These are phyloP conservation scores for Neosilurus hyrtlii DNA, from an alignment of 2,797 vertebrate species.

Conservation along the genomic window DNA sequence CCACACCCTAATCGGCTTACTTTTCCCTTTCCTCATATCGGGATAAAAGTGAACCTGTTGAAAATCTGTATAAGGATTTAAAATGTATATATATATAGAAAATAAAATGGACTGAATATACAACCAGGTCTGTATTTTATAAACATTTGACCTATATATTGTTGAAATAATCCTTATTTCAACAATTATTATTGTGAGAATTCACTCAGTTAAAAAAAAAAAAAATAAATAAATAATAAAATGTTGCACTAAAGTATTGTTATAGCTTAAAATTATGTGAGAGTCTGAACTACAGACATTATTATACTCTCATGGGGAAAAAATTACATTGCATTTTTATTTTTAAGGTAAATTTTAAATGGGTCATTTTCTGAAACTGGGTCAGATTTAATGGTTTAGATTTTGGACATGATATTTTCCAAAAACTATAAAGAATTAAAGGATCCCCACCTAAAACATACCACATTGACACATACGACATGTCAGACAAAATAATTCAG, in stretches of 20 bases:
- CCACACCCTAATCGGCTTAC: conserved; percentile 17
- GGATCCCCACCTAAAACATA: no score
- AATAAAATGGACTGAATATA: no score
- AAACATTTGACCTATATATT: neutral
- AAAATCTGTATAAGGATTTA: neutral
- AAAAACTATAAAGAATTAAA: no score
- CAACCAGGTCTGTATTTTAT: neutral
- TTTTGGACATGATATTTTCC: no score
- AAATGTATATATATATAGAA: no score
- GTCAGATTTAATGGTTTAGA: no score
- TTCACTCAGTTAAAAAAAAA: neutral
- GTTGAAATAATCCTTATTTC: neutral
- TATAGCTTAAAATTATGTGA: neutral
- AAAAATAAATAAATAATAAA: no score
- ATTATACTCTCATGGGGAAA: neutral
- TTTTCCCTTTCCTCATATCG: neutral
- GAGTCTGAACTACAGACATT: neutral
- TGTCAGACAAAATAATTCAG: no score
- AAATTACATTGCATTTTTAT: neutral
- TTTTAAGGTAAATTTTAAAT: neutral
- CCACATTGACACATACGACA: no score
- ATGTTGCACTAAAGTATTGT: no score
- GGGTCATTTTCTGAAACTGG: no score
- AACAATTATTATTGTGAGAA: neutral
- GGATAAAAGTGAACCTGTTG: neutral